Percentiles rank a stretch among this genome's conserved stretches.
Conservation (phyloP, 2,797 vertebrate genomes). For the Corythornis leucogaster region DNA sequence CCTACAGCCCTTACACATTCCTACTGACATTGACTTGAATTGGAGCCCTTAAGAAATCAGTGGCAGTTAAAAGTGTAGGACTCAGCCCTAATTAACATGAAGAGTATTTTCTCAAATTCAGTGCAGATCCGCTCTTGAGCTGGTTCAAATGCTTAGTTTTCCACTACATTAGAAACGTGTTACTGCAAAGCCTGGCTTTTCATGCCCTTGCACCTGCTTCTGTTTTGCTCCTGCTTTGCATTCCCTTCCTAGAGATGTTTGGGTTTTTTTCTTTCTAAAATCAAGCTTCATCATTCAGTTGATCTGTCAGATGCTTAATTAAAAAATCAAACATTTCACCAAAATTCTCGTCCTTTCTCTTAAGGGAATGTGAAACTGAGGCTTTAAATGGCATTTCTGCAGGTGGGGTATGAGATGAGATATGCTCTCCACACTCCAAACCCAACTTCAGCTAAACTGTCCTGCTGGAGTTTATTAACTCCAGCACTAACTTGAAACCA, state of each 20-base stretch:
- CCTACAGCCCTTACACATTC: background rate
- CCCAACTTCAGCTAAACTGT: background rate
- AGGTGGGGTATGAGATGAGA: background rate
- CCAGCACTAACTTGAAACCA: background rate
- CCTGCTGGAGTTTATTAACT: background rate
- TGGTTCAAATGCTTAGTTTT: background rate
- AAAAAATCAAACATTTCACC: background rate
- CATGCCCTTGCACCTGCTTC: background rate
- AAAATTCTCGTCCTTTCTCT: background rate
- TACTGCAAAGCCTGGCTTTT: background rate
- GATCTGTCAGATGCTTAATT: background rate
- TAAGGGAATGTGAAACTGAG: background rate
- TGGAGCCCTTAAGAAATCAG: conserved; percentile 27
- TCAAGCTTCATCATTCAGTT: background rate
- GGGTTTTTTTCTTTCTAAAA: background rate
- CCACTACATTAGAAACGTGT: background rate
- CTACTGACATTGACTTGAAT: background rate
- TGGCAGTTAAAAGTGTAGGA: background rate
- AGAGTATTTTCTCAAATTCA: background rate
- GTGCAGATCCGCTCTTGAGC: background rate
- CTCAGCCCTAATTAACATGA: background rate
- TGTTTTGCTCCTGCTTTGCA: background rate
- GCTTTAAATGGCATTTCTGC: background rate
- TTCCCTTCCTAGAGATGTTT: background rate
- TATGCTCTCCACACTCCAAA: background rate